phyloP scores from a whole-genome alignment of 2,113 vertebrate species.

The Chaetodon auriga region DNA sequence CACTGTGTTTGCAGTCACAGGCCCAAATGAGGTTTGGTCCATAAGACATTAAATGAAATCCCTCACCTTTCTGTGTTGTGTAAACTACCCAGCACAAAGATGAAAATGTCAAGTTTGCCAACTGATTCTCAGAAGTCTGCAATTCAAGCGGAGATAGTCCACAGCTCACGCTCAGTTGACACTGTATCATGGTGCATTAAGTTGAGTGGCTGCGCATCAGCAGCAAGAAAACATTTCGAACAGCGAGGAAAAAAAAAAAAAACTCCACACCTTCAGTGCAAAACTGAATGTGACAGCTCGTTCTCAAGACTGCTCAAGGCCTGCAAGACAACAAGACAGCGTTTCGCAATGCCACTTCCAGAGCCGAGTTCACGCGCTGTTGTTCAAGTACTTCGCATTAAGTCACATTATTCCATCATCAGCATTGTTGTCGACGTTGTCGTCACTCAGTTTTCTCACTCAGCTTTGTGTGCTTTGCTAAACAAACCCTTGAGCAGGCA shows the following conservation, averaged over 20 bases:
- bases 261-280: neutral
- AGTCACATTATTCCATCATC: slow-evolving; percentile 42
- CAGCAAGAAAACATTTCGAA: slow-evolving; percentile 31
- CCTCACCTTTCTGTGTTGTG: neutral
- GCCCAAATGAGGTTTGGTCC: slow-evolving; percentile 28
- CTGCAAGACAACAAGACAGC: slow-evolving; percentile 11
- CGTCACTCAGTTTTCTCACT: neutral
- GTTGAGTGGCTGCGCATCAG: slow-evolving; percentile 48
- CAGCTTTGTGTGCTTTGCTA: neutral
- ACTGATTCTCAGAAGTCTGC: slow-evolving; percentile 43
- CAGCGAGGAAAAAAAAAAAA: neutral
- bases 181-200: slow-evolving; percentile 54
- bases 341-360: slow-evolving; percentile 12
- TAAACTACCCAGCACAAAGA: slow-evolving; percentile 2
- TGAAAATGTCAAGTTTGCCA: slow-evolving; percentile 47
- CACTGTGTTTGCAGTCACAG: slow-evolving; percentile 32
- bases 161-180: slow-evolving; percentile 42
- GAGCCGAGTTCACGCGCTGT: slow-evolving; percentile 2
- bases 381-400: slow-evolving; percentile 6
- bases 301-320: slow-evolving; percentile 25
- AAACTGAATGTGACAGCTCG: slow-evolving; percentile 46
- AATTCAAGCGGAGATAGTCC: slow-evolving; percentile 21
- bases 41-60: slow-evolving; percentile 35
- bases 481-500: neutral
- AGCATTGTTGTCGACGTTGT: neutral